Evolutionary conservation across 2,888 invertebrate species (phyloP).

Genomic region (Zeuzera pyrina): DNA sequence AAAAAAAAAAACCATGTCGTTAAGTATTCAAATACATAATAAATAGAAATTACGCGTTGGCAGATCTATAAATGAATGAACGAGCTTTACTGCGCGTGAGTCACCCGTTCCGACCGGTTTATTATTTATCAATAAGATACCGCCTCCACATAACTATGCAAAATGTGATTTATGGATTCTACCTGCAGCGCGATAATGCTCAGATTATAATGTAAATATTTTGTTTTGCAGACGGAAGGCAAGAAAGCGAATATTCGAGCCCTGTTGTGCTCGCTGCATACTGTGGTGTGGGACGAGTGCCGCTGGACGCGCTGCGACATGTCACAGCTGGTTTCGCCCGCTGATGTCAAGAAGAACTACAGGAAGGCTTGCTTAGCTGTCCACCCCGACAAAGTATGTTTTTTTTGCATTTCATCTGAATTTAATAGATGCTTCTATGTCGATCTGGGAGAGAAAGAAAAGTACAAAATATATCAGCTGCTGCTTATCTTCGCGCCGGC

Average conservation of each 20-base stretch:
- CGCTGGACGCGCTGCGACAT: slow-evolving; percentile 96
- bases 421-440: slow-evolving; percentile 13
- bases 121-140: too few species aligned
- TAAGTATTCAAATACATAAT: neutral
- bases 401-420: neutral
- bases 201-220: too few species aligned
- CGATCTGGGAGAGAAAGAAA: too few species aligned
- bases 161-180: too few species aligned
- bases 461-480: too few species aligned
- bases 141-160: too few species aligned
- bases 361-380: slow-evolving; percentile 96
- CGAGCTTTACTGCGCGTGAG: too few species aligned
- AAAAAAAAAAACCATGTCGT: neutral
- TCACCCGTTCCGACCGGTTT: too few species aligned
- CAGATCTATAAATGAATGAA: too few species aligned
- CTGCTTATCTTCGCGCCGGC: too few species aligned
- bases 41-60: too few species aligned
- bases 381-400: slow-evolving; percentile 95
- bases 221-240: slow-evolving; percentile 83
- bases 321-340: slow-evolving; percentile 92
- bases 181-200: too few species aligned
- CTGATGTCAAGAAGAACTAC: slow-evolving; percentile 97
- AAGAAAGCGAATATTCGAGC: slow-evolving; percentile 98
- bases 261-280: slow-evolving; percentile 93
- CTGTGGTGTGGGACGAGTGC: slow-evolving; percentile 93